phyloP scores from a whole-genome alignment of 2,888 invertebrate species.

The Microctonus hyperodae region DNA sequence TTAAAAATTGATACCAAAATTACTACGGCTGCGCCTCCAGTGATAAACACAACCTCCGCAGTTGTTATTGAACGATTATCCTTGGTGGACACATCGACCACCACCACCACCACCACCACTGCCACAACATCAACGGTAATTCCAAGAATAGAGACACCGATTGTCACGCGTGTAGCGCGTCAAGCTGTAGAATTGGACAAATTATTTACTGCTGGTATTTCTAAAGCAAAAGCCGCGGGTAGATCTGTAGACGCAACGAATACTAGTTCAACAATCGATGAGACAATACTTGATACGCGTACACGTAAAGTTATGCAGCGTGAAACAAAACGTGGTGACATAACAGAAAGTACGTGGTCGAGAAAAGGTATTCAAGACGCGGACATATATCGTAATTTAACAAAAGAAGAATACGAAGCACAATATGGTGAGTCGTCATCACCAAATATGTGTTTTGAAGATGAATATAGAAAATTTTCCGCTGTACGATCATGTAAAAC shows the following conservation, averaged over 20 bases:
- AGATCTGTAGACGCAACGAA: slow-evolving; percentile 26
- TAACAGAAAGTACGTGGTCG: slow-evolving; percentile 12
- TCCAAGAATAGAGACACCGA: slow-evolving; percentile 20
- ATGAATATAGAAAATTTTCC: slow-evolving; percentile 28
- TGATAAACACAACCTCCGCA: neutral
- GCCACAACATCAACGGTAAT: neutral
- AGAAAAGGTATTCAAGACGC: slow-evolving; percentile 49
- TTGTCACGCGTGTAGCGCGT: slow-evolving; percentile 31
- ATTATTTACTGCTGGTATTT: slow-evolving; percentile 54
- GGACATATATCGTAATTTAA: slow-evolving; percentile 55
- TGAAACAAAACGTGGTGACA: neutral
- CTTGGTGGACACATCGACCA: neutral
- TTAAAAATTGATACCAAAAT: neutral
- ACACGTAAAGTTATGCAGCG: neutral
- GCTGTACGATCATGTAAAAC: slow-evolving; percentile 23
- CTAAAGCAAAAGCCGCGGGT: slow-evolving; percentile 42
- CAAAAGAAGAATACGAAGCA: slow-evolving; percentile 61
- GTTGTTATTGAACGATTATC: neutral
- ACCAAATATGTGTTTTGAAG: slow-evolving; percentile 25
- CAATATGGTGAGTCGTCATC: slow-evolving; percentile 46
- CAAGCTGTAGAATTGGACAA: slow-evolving; percentile 47
- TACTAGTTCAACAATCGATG: slow-evolving; percentile 19
- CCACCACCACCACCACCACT: neutral
- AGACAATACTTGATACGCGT: neutral
- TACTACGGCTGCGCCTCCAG: neutral